Conservation (phyloP, 2,797 vertebrate species). For the Otolemur crassicaudatus region DNA sequence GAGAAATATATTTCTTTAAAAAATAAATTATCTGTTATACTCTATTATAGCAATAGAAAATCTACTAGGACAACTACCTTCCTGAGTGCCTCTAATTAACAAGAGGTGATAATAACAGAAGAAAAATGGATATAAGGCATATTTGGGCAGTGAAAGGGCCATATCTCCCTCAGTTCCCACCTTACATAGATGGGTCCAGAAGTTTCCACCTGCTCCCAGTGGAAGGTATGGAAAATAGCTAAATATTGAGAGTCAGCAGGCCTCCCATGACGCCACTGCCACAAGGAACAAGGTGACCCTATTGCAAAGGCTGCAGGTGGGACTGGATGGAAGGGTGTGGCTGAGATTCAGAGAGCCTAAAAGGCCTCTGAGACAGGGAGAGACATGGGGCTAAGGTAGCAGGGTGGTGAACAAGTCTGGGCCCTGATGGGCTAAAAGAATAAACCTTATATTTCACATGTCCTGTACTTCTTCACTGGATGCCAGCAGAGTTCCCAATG, state of each 20-base stretch:
- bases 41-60: neutral
- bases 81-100: neutral
- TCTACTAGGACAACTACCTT: neutral
- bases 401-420: neutral
- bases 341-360: conserved; percentile 4
- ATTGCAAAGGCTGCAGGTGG: neutral
- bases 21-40: neutral
- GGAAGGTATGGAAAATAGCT: neutral
- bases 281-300: neutral
- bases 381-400: neutral
- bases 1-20: neutral
- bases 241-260: neutral
- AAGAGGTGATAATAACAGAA: neutral
- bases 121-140: neutral
- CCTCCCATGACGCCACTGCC: neutral
- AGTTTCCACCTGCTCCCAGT: neutral
- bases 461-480: neutral
- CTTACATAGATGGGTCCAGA: neutral
- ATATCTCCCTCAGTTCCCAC: neutral
- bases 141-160: neutral
- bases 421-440: neutral
- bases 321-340: neutral
- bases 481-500: neutral
- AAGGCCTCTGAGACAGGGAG: neutral
- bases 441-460: neutral